Evolutionary conservation across 2,113 vertebrate genomes (phyloP).

Genomic region (Tylochromis polylepis): DNA sequence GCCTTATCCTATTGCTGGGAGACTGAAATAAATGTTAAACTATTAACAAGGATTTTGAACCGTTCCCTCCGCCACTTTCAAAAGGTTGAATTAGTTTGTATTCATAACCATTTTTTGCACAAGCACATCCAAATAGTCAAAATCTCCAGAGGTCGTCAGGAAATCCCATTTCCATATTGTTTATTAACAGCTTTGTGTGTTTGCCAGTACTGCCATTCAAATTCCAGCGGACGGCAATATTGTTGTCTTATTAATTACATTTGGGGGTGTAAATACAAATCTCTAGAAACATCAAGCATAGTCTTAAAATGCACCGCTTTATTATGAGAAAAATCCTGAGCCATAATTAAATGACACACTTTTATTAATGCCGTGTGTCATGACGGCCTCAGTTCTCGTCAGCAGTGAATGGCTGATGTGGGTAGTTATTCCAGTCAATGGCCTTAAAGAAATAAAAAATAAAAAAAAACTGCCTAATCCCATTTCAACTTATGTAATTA

Average conservation of each 20-base stretch:
- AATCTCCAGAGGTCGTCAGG: constrained; percentile 16
- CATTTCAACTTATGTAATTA: constrained; percentile 65
- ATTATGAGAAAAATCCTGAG: constrained; percentile 30
- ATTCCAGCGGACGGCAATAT: constrained; percentile 27
- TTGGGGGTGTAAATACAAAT: constrained; percentile 40
- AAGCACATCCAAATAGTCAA: background rate
- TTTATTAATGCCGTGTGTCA: constrained; percentile 38
- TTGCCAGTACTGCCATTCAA: background rate
- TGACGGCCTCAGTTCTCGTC: constrained; percentile 15
- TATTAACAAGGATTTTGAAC: background rate
- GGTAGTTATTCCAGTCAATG: constrained; percentile 19
- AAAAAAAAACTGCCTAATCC: constrained; percentile 42
- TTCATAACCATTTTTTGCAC: constrained; percentile 28
- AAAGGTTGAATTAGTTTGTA: background rate
- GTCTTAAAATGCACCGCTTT: constrained; percentile 25
- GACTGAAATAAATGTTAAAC: background rate
- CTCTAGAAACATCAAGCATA: constrained; percentile 32
- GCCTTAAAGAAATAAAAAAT: constrained; percentile 14
- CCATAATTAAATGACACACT: constrained; percentile 60
- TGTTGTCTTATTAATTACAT: constrained; percentile 67
- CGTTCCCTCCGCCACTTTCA: background rate
- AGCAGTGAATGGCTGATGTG: constrained; percentile 1
- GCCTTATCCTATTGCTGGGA: background rate
- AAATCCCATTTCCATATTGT: constrained; percentile 55
- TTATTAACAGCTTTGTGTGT: constrained; percentile 53